Percentiles rank a stretch among this genome's conserved stretches.
Conservation (phyloP, 2,113 vertebrate species). For the Athene noctua region DNA sequence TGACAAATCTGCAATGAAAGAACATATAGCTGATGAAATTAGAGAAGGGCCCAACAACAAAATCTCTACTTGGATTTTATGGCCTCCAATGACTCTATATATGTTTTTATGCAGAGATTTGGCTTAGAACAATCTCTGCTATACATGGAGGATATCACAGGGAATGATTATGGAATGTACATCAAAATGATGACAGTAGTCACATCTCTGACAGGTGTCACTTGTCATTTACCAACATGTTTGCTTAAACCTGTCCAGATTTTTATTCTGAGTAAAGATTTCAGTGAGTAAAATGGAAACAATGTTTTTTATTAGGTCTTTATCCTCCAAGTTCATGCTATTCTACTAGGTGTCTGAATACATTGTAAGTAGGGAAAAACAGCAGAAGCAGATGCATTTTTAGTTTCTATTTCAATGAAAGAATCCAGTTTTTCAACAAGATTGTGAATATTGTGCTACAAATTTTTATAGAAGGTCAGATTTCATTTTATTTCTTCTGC, state of each 20-base stretch:
- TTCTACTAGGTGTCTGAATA: neutral
- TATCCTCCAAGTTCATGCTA: neutral
- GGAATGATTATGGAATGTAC: neutral
- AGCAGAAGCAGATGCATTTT: neutral
- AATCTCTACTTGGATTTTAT: neutral
- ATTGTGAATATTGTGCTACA: neutral
- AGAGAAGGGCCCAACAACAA: neutral
- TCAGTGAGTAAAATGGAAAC: neutral
- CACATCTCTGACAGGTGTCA: neutral
- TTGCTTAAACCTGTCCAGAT: neutral
- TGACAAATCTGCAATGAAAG: neutral
- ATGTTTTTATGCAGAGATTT: neutral
- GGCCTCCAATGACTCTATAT: neutral
- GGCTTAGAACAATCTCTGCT: neutral
- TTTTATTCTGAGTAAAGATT: neutral
- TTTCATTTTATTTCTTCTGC: constrained; percentile 1
- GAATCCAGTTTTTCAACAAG: neutral
- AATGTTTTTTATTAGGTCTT: neutral
- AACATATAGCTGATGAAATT: neutral
- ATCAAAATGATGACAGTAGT: neutral
- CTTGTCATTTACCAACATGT: neutral
- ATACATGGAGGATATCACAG: neutral
- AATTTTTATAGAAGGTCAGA: neutral
- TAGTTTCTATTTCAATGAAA: neutral
- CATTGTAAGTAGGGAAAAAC: neutral